phyloP scores from a whole-genome alignment of 2,113 vertebrate species.

The Bubo bubo region DNA sequence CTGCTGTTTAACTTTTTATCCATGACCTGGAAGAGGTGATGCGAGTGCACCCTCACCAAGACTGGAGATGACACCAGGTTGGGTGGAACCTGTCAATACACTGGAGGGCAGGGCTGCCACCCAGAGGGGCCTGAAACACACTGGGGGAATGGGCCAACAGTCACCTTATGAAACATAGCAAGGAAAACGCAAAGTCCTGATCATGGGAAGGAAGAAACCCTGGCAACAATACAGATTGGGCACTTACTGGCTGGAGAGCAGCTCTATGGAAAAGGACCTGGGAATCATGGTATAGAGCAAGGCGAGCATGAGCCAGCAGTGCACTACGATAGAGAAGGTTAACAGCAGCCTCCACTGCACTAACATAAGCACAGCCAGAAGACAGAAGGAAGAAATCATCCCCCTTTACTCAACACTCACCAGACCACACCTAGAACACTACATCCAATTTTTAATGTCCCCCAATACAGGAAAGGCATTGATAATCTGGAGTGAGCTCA shows the following conservation, averaged over 20 bases:
- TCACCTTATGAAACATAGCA: neutral
- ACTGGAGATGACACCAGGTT: neutral
- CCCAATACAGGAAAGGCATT: neutral
- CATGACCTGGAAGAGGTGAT: neutral
- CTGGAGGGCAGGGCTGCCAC: neutral
- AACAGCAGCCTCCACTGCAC: neutral
- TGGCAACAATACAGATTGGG: neutral
- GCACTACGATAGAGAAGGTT: neutral
- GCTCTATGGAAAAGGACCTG: neutral
- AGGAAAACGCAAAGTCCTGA: neutral
- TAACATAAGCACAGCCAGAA: neutral
- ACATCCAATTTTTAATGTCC: neutral
- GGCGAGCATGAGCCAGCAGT: neutral
- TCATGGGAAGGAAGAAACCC: rapidly evolving
- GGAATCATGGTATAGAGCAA: neutral
- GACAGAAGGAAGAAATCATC: neutral
- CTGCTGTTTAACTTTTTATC: neutral
- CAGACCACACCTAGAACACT: neutral
- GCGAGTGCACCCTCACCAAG: neutral
- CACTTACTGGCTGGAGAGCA: neutral
- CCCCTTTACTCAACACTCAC: neutral
- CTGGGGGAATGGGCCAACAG: neutral
- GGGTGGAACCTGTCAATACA: neutral
- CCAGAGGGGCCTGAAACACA: neutral
- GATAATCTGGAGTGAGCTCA: neutral